phyloP scores from a whole-genome alignment of 2,797 vertebrate genomes.

The Steatocranus sp. region DNA sequence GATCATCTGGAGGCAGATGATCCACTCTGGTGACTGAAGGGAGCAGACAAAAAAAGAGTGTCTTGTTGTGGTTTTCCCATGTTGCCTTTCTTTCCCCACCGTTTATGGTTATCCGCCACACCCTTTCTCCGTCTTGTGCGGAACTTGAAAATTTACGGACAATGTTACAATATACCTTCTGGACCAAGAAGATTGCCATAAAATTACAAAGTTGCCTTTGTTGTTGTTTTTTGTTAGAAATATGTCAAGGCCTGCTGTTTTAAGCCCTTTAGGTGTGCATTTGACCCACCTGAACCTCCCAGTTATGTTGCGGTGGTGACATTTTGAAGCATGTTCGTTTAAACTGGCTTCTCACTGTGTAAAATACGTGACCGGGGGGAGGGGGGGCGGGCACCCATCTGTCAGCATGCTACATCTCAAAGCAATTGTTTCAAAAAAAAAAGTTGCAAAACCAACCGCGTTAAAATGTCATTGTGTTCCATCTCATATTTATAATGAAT shows the following conservation, averaged over 20 bases:
- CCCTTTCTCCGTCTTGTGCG: not conserved
- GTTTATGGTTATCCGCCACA: fast-evolving
- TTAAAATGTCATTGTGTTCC: constrained; percentile 32
- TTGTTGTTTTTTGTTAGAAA: not conserved
- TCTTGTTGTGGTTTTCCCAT: not conserved
- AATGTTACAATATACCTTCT: not conserved
- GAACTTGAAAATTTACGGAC: not conserved
- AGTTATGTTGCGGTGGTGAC: not conserved
- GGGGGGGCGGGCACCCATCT: constrained; percentile 1
- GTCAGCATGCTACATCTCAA: not conserved
- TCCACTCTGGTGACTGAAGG: not conserved
- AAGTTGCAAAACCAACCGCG: not conserved
- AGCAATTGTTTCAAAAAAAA: not conserved
- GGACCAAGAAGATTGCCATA: not conserved
- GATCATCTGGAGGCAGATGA: not conserved
- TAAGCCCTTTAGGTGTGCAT: not conserved
- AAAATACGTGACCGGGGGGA: not conserved
- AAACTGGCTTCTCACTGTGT: not conserved
- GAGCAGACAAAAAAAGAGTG: not conserved
- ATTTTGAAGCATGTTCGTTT: not conserved
- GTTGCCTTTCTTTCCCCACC: not conserved
- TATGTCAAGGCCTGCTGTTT: not conserved
- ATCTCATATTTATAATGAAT: constrained; percentile 35
- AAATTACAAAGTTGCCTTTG: not conserved
- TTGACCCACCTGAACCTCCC: not conserved